These are phyloP conservation scores for Parazoanthus swiftii DNA, from an alignment of 92 coral and sea anemone species.

Conservation along the genomic window DNA sequence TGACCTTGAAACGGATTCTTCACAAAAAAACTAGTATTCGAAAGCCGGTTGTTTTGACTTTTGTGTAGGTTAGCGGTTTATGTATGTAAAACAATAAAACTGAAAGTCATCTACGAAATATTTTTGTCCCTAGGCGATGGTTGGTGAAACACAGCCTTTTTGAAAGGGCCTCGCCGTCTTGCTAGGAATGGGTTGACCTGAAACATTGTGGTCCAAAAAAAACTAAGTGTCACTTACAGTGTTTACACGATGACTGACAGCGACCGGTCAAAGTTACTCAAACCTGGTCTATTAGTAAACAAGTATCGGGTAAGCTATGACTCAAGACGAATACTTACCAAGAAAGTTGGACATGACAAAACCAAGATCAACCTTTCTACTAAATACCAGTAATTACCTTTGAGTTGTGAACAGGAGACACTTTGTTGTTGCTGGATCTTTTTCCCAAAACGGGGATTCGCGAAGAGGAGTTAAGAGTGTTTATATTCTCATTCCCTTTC, in stretches of 20 bases:
- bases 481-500: slow-evolving; percentile 52
- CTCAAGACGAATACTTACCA: neutral
- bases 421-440: slow-evolving; percentile 22
- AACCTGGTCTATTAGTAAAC: neutral
- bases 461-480: slow-evolving; percentile 49
- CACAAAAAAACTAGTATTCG: neutral
- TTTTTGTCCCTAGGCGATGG: too few relatives aligned
- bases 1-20: neutral
- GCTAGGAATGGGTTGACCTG: neutral
- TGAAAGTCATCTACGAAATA: neutral
- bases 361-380: neutral
- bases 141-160: neutral
- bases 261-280: neutral
- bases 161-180: neutral
- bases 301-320: neutral
- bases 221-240: neutral
- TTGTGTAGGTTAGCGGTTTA: neutral
- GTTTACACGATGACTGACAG: neutral
- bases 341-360: neutral
- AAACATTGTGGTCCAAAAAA: neutral
- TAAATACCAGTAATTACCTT: slow-evolving; percentile 5
- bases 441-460: slow-evolving; percentile 38
- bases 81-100: neutral
- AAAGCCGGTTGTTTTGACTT: neutral
- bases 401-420: slow-evolving; percentile 4